Evolutionary conservation across 2,797 vertebrate genomes (phyloP).

Genomic region (Coreius guichenoti): DNA sequence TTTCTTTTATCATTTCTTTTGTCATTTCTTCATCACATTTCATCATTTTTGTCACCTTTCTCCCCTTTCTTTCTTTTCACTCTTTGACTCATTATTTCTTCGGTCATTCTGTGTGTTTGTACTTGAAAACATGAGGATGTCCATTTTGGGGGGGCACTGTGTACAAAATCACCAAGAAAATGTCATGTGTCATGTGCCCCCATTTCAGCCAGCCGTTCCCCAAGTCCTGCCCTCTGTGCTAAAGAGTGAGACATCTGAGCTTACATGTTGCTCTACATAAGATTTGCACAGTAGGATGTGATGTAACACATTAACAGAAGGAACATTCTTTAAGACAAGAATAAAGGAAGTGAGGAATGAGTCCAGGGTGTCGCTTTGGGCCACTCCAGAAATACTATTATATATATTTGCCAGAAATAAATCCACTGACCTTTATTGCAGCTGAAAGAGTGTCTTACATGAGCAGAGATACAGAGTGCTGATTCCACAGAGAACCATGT

Average conservation of each 20-base stretch:
- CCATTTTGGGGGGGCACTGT: not conserved
- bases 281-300: conserved; percentile 71
- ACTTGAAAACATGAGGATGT: not conserved
- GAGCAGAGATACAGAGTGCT: conserved; percentile 60
- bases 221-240: not conserved
- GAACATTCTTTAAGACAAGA: conserved; percentile 70
- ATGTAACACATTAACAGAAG: conserved; percentile 74
- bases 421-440: conserved; percentile 71
- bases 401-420: conserved; percentile 71
- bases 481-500: conserved; percentile 51
- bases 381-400: conserved; percentile 68
- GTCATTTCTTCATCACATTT: not conserved
- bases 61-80: not conserved
- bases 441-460: conserved; percentile 61
- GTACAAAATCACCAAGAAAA: not conserved
- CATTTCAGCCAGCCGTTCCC: not conserved
- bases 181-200: conserved; percentile 59
- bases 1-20: not conserved
- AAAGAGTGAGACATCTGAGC: not conserved
- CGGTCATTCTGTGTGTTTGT: not conserved
- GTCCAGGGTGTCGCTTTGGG: conserved; percentile 65
- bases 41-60: not conserved
- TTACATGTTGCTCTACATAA: conserved; percentile 66
- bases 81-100: not conserved
- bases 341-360: conserved; percentile 72